Conservation (phyloP, 2,113 vertebrate species). For the Silurus meridionalis region DNA sequence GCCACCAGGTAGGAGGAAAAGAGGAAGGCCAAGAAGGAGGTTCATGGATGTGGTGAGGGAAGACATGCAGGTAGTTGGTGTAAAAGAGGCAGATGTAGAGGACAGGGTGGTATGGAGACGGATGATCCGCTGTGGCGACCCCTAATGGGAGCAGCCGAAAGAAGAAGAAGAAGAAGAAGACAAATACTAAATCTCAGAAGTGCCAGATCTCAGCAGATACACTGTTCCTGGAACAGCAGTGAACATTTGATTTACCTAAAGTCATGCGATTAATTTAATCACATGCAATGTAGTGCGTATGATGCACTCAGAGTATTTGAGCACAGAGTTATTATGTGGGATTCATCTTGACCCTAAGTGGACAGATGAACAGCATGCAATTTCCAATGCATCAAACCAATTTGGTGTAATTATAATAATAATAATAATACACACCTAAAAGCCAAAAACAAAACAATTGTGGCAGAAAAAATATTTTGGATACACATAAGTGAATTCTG, state of each 20-base stretch:
- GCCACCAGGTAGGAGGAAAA: no score
- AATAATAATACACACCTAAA: constrained; percentile 5
- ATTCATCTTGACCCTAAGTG: constrained; percentile 1
- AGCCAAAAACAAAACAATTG: not conserved
- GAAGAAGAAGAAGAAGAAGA: no score
- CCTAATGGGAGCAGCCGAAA: no score
- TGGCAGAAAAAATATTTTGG: not conserved
- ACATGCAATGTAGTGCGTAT: not conserved
- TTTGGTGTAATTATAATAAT: constrained; percentile 17
- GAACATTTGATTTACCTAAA: not conserved
- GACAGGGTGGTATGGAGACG: no score
- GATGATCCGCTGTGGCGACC: no score
- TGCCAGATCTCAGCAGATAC: not conserved
- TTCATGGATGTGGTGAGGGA: no score
- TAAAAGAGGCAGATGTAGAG: no score
- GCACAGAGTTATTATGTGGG: not conserved
- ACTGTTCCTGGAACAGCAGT: not conserved
- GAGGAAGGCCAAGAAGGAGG: no score
- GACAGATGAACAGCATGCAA: not conserved
- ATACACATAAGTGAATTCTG: not conserved
- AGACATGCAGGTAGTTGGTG: no score
- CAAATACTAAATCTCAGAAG: not conserved
- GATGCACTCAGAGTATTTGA: not conserved
- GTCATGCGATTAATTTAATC: not conserved
- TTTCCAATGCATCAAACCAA: not conserved